Base-by-base conservation (phyloP, 2,888 invertebrate genomes). In the Spisula subtruncata region DNA sequence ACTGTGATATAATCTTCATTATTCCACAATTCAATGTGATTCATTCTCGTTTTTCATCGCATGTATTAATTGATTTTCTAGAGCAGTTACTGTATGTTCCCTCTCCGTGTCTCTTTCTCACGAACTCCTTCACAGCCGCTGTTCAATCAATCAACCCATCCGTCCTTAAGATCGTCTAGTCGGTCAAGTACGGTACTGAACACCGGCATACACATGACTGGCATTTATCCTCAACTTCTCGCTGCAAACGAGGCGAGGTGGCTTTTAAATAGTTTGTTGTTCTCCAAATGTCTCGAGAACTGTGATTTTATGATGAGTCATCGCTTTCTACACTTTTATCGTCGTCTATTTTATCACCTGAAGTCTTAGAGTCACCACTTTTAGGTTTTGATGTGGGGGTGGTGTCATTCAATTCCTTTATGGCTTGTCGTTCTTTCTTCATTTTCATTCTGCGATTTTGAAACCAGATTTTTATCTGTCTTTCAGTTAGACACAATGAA, bases 401-500 rank as follows among this genome's bases (percentile, higher is more conserved):
- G 29, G 66, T 91, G 81, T 95, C 95, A 93, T 96, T 96, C 35
- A 96, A 89, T 86, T 96, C 96, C 91, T 96, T 96, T 56, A 96
- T 96, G 66, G 95, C 95, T 90, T 95, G 95, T 88, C 94, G 92
- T 87, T 96, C 96, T 87, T 96, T 96, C 90, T 99, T 99, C 98
- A 99, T 98, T 97, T 99, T 99, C 99, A 99, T 99, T 97, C 99
- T 98, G 94, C 99, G 98, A 97, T 99, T 99, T 97, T 99, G 99
- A 98, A 99, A 96, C 96, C 96, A 96, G 80, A 96, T 96, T 94
- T 96, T 96, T 83, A 96, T 99, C 97, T 99, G 99, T 96, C 99
- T 98, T 97, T 99, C 99, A 94, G 99, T 99, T 97, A 99, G 98
- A 97, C 99, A 99, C 95, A 99, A 98, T 96, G 99, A 98, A 97